phyloP scores from a whole-genome alignment of 1,140 invertebrate species.

The Bombus terrestris region DNA sequence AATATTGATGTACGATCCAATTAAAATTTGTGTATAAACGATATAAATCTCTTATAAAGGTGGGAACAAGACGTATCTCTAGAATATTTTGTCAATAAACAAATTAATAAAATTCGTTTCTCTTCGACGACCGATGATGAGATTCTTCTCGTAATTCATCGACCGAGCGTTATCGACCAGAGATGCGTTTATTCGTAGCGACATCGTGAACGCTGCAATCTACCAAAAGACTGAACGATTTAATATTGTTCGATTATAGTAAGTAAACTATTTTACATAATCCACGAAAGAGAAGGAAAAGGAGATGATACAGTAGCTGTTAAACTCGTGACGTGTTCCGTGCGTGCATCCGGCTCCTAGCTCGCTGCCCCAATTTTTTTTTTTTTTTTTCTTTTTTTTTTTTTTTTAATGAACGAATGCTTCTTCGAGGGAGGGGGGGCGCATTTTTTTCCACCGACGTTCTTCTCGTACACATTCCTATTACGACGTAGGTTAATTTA shows the following conservation, averaged over 20 bases:
- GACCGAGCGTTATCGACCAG: neutral
- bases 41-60: neutral
- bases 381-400: neutral
- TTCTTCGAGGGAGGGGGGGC: constrained; percentile 14
- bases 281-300: constrained; percentile 8
- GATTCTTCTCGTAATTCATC: neutral
- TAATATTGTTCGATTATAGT: constrained; percentile 56
- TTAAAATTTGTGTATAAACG: neutral
- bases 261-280: constrained; percentile 42
- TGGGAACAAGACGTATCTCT: neutral
- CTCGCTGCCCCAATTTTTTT: neutral
- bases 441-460: constrained; percentile 44
- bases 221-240: constrained; percentile 62
- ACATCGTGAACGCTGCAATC: constrained; percentile 47
- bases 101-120: neutral
- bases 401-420: constrained; percentile 11
- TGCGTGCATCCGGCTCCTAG: neutral
- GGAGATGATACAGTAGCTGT: constrained; percentile 35
- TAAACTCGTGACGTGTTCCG: neutral
- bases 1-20: neutral
- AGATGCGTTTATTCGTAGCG: constrained; percentile 23
- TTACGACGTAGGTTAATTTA: constrained; percentile 75
- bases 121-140: neutral
- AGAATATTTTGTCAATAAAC: neutral
- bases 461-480: constrained; percentile 75